Conservation (phyloP, 30 jellyfish, hydroid and myxozoan genomes). For the Turritopsis dohrnii region DNA sequence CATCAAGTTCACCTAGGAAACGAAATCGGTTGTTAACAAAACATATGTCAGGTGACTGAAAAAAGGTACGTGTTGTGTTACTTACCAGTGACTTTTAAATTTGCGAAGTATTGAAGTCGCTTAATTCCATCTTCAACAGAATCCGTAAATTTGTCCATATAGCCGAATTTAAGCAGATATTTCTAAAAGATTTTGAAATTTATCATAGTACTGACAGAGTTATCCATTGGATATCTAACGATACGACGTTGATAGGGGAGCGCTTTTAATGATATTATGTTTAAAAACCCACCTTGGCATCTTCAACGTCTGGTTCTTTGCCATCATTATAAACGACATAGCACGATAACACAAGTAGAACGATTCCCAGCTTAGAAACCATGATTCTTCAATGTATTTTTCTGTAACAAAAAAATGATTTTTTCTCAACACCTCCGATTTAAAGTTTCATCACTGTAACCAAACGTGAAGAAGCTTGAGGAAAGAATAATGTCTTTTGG, state of each 20-base stretch:
- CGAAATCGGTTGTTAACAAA: no score
- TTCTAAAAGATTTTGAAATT: conserved; percentile 26
- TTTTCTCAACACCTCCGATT: no score
- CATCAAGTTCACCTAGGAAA: conserved; percentile 61
- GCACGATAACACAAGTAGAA: neutral
- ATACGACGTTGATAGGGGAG: no score
- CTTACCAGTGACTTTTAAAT: conserved; percentile 55
- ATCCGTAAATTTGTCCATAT: conserved; percentile 30
- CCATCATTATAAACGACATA: neutral
- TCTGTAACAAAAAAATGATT: neutral
- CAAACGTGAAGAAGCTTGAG: neutral
- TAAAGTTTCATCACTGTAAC: neutral
- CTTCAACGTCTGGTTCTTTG: neutral
- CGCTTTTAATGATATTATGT: no score
- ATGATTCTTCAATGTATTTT: neutral
- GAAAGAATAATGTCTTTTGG: no score
- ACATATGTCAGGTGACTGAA: no score
- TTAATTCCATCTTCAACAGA: conserved; percentile 14
- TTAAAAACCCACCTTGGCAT: neutral
- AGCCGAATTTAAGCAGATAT: conserved; percentile 52
- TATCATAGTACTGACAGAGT: neutral
- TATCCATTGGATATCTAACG: no score
- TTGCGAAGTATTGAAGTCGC: conserved; percentile 53
- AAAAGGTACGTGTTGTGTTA: neutral
- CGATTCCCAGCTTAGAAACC: neutral